Conservation (phyloP, 2,888 invertebrate species). For the Blastobasis lacticolella region DNA sequence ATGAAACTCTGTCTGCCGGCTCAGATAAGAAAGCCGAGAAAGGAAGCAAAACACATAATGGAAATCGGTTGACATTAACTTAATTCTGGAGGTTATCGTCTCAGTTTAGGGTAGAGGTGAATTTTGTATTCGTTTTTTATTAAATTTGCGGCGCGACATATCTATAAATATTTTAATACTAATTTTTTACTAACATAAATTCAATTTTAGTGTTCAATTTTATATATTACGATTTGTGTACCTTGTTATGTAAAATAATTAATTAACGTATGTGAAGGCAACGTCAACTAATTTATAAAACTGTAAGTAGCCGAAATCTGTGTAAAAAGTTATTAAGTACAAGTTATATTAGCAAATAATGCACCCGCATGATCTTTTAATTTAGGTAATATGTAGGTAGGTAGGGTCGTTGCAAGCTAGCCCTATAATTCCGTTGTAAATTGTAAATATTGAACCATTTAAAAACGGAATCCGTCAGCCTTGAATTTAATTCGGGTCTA, state of each 20-base stretch:
- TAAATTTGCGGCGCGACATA: too few species aligned
- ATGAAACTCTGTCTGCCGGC: background rate
- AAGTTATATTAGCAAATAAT: background rate
- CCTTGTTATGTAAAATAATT: background rate
- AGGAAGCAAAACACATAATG: constrained; percentile 2
- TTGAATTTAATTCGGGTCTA: constrained; percentile 32
- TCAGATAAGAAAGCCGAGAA: background rate
- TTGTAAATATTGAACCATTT: constrained; percentile 8
- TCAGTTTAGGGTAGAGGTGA: constrained; percentile 8
- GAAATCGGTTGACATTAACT: constrained; percentile 6
- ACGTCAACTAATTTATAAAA: background rate
- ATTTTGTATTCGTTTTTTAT: background rate
- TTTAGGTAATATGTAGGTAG: too few species aligned
- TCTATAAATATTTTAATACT: too few species aligned
- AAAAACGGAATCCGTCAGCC: constrained; percentile 17
- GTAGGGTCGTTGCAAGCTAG: too few species aligned
- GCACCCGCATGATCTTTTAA: too few species aligned
- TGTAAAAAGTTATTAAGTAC: background rate
- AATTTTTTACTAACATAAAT: too few species aligned
- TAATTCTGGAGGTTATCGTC: constrained; percentile 6
- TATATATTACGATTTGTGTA: background rate
- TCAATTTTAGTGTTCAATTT: too few species aligned
- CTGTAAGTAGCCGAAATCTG: background rate
- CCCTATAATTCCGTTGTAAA: background rate
- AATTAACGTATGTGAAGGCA: background rate